Evolutionary conservation across 2,113 vertebrate species (phyloP).

Genomic region (Cryptotis parvus): DNA sequence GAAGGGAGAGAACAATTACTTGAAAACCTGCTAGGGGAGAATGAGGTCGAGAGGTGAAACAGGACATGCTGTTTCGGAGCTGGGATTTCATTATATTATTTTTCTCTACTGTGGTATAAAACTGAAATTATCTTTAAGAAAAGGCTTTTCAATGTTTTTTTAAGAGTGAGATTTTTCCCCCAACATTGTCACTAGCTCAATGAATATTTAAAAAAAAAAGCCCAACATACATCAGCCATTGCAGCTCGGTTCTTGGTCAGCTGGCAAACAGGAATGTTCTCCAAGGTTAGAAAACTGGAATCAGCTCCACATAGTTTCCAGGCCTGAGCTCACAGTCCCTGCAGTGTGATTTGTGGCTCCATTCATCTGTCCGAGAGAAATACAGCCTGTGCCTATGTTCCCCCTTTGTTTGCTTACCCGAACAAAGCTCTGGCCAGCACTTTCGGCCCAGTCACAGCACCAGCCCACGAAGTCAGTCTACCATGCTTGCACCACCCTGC

Average conservation of each 20-base stretch:
- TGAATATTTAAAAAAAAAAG: not conserved
- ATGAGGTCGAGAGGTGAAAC: not conserved
- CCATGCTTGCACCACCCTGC: not conserved
- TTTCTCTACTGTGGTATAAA: not conserved
- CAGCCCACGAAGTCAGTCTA: not conserved
- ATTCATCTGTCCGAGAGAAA: conserved; percentile 71
- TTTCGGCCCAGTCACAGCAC: not conserved
- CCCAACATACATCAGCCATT: conserved; percentile 6
- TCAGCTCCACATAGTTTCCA: conserved; percentile 69
- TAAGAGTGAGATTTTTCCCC: conserved; percentile 30
- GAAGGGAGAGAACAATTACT: not conserved
- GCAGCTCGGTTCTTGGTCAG: conserved; percentile 66
- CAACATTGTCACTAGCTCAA: not conserved
- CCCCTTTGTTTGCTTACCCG: conserved; percentile 41
- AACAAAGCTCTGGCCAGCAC: conserved; percentile 14
- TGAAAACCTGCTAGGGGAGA: not conserved
- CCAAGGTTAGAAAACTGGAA: conserved; percentile 62
- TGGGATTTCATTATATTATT: not conserved
- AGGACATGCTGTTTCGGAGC: not conserved
- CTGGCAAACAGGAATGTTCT: conserved; percentile 76
- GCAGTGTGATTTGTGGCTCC: conserved; percentile 67
- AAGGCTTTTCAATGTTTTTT: too few species aligned
- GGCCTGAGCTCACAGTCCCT: conserved; percentile 61
- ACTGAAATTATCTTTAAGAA: not conserved
- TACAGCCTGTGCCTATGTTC: not conserved